These are phyloP conservation scores for Ophion ventricosus DNA, from an alignment of 2,888 invertebrate species.

Conservation along the genomic window DNA sequence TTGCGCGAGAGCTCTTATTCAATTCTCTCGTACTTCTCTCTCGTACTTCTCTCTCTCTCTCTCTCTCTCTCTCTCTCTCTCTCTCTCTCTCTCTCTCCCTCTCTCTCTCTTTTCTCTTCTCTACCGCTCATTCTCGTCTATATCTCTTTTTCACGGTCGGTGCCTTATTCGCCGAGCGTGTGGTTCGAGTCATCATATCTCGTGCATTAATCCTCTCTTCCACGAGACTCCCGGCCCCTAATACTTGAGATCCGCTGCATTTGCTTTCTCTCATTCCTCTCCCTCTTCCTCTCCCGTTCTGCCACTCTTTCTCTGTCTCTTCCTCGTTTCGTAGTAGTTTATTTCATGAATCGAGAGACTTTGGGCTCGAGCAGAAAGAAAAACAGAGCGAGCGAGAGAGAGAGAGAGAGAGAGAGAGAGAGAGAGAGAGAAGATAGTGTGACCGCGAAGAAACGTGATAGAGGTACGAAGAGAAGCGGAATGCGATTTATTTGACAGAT, in stretches of 20 bases:
- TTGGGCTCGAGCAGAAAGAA: not conserved
- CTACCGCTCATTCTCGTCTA: slow-evolving; percentile 24
- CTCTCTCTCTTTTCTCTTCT: slow-evolving; percentile 22
- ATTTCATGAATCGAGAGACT: slow-evolving; percentile 63
- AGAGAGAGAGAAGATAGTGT: slow-evolving; percentile 40
- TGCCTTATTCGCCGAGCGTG: slow-evolving; percentile 25
- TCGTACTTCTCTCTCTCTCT: slow-evolving; percentile 33
- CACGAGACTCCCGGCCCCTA: slow-evolving; percentile 48
- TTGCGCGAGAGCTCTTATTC: slow-evolving; percentile 56
- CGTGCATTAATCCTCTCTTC: slow-evolving; percentile 59
- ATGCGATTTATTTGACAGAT: slow-evolving; percentile 81
- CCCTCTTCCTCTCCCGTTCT: not conserved
- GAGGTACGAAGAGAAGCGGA: slow-evolving; percentile 75
- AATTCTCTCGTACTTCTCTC: slow-evolving; percentile 63
- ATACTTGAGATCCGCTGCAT: slow-evolving; percentile 54
- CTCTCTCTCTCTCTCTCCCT: slow-evolving; percentile 16
- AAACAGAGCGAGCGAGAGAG: not conserved
- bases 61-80: slow-evolving; percentile 39
- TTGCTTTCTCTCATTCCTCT: slow-evolving; percentile 27
- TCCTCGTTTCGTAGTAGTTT: slow-evolving; percentile 38
- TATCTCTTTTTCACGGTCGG: slow-evolving; percentile 62
- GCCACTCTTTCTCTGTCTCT: slow-evolving; percentile 23
- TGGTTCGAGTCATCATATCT: slow-evolving; percentile 49
- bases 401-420: slow-evolving; percentile 40
- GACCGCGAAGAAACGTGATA: slow-evolving; percentile 60